Conservation (phyloP, 2,113 vertebrate genomes). For the Saguinus midas region DNA sequence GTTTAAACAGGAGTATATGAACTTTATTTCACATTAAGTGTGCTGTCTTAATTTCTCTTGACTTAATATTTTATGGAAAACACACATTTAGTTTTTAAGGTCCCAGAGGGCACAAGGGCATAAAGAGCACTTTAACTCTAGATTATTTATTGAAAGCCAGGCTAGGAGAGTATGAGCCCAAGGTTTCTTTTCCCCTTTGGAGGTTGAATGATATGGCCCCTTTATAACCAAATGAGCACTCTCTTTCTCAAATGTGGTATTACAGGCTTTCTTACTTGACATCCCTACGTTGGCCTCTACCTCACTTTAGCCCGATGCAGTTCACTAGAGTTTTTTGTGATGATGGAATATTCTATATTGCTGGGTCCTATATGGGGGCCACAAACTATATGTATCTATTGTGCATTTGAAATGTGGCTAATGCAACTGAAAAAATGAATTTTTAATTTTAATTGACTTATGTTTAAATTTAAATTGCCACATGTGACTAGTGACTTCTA, state of each 20-base stretch:
- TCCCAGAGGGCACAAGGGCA: constrained; percentile 65
- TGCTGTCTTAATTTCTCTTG: constrained; percentile 80
- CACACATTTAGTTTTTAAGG: constrained; percentile 66
- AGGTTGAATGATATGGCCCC: background rate
- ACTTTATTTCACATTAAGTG: constrained; percentile 83
- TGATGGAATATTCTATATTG: background rate
- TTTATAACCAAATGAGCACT: background rate
- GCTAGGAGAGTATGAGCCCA: background rate
- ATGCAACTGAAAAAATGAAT: background rate
- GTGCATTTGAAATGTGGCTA: background rate
- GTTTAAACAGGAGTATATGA: constrained; percentile 86
- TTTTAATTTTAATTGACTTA: constrained; percentile 7
- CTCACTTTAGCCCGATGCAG: background rate
- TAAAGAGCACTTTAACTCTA: constrained; percentile 13
- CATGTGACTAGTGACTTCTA: background rate
- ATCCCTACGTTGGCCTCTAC: background rate
- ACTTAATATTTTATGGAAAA: constrained; percentile 76
- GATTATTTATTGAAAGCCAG: background rate
- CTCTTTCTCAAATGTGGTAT: background rate
- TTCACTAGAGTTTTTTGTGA: background rate
- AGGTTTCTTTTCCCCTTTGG: background rate
- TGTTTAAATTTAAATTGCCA: background rate
- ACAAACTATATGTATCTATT: background rate
- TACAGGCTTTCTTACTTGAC: background rate
- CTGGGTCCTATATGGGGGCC: background rate